Evolutionary conservation across 1,140 invertebrate genomes (phyloP).

Genomic region (Lasioglossum albipes): DNA sequence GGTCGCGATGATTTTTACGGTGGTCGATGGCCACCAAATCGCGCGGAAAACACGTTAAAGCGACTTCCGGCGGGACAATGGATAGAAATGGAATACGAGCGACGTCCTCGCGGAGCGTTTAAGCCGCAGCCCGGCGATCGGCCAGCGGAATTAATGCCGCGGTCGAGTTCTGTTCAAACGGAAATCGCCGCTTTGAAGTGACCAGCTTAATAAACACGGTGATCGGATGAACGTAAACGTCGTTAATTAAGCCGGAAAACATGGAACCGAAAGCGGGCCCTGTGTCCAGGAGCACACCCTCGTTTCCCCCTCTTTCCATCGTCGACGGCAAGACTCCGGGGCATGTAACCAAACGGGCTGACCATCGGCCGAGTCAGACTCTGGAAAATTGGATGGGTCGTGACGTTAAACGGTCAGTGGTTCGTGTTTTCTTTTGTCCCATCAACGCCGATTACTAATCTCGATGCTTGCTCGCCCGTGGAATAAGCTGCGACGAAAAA

Average conservation of each 20-base stretch:
- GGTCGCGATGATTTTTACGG: no score
- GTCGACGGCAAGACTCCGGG: constrained; percentile 30
- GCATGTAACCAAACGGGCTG: constrained; percentile 25
- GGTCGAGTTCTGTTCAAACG: constrained; percentile 24
- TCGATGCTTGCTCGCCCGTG: constrained; percentile 23
- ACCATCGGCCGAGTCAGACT: constrained; percentile 40
- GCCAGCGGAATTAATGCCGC: not conserved
- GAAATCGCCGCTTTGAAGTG: constrained; percentile 52
- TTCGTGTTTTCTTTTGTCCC: constrained; percentile 13
- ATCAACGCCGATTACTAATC: constrained; percentile 23
- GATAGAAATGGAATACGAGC: no score
- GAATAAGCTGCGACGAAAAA: constrained; percentile 12
- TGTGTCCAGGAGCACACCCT: constrained; percentile 11
- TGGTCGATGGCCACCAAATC: no score
- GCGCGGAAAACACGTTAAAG: no score
- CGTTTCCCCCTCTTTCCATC: not conserved
- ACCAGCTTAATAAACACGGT: constrained; percentile 39
- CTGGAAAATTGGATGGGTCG: constrained; percentile 56
- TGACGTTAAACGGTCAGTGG: constrained; percentile 41
- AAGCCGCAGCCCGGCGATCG: not conserved
- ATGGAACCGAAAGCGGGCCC: constrained; percentile 36
- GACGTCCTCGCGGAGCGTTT: not conserved
- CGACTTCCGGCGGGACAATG: no score
- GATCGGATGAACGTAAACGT: constrained; percentile 47
- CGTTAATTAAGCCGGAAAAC: constrained; percentile 55